Evolutionary conservation across 1,140 invertebrate genomes (phyloP).

Genomic region (Teleogryllus occipitalis): DNA sequence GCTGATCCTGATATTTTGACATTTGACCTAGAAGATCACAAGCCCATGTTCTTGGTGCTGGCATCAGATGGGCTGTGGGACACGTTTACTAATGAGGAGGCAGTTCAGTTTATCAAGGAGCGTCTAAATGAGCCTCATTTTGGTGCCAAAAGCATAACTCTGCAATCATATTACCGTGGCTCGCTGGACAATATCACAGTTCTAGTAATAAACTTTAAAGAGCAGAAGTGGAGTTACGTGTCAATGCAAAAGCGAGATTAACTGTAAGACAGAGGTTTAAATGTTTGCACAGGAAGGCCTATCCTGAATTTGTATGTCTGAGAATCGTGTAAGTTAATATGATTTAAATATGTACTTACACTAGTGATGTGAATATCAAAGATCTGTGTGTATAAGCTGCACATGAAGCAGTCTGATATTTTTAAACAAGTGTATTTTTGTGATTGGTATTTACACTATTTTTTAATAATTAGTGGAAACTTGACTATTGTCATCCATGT

Average conservation of each 20-base stretch:
- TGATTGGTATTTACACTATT: neutral
- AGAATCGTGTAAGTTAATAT: neutral
- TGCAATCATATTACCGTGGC: constrained; percentile 84
- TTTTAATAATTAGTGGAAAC: neutral
- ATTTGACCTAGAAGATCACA: constrained; percentile 79
- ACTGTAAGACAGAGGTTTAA: neutral
- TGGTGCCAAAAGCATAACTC: constrained; percentile 80
- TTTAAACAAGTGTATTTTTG: neutral
- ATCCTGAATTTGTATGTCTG: neutral
- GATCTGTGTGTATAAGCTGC: neutral
- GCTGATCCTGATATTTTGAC: constrained; percentile 91
- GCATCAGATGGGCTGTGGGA: constrained; percentile 96
- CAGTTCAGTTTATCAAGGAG: constrained; percentile 75
- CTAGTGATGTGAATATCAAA: neutral
- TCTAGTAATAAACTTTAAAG: constrained; percentile 77
- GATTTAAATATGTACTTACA: neutral
- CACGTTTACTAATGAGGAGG: constrained; percentile 89
- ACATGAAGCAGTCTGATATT: neutral
- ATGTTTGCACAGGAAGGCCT: neutral
- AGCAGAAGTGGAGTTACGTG: constrained; percentile 39
- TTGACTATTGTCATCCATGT: neutral
- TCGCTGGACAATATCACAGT: constrained; percentile 95
- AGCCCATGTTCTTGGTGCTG: constrained; percentile 80
- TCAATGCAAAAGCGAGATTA: constrained; percentile 24
- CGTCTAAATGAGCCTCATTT: constrained; percentile 73